Base-by-base conservation (phyloP, 30 jellyfish, hydroid and myxozoan genomes). In the Aurelia aurita complex sp. Pacific region DNA sequence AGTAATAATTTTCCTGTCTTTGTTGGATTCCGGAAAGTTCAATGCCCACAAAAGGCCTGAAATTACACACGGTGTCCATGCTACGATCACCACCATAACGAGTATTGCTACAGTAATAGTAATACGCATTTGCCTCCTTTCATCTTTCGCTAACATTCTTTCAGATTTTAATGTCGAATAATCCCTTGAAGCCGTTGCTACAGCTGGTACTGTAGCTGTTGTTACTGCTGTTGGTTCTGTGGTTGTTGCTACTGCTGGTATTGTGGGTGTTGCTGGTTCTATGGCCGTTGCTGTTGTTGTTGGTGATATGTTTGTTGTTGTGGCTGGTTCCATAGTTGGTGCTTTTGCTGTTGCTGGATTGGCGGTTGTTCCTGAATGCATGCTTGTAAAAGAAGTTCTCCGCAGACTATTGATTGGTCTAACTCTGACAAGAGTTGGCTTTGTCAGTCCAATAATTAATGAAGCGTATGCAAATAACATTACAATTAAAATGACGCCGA, bases 61-160 rank as follows among this genome's bases (percentile, higher is more conserved):
- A 18, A 69, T 68, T 15, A 83, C 71, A 13, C 73, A 35, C 64
- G 92, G 92, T 79, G 73, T 72, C 92, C 92, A 83, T 18, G 85
- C 71, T 36, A 50, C 64, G 0, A 83, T 29, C 6, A 72, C 55
- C 12, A 72, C 67, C 32, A 63, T 51, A 1, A 83, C 85, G 42
- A 83, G 80, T 16, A 83, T 50, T 3, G 83, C 60, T 32, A 83
- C 92, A 14, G 92, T 83, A 4, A 57, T 68, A 5, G 85, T 83
- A 12, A 83, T 67, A 19, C 85, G 85, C 86, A 83, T 59, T 42
- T 83, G 92, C 67, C 92, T 73, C 17, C 67, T n/a, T 51, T 34
- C 46, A 14, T 83, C 85, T 63, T 43, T 46, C 23, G 77, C 73
- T 57, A 7, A 42, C 64, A n/a, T 71, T 17, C 23, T n/a, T 64